These are phyloP conservation scores for Dendrocincla fuliginosa DNA, from an alignment of 2,797 vertebrate genomes.

Conservation along the genomic window DNA sequence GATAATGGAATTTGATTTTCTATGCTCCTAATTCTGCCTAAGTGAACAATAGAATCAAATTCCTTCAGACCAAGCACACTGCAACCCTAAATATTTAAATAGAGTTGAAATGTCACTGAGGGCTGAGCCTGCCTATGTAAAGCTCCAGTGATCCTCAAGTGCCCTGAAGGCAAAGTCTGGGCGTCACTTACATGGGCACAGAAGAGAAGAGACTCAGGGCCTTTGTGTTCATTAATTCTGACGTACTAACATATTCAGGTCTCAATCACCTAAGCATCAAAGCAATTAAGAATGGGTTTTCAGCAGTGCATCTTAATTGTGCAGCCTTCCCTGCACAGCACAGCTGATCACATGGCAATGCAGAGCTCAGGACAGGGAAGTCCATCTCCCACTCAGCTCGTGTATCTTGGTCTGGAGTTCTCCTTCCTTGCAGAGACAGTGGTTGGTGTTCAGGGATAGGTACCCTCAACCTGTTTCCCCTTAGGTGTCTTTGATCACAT, in stretches of 20 bases:
- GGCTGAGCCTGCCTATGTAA: neutral
- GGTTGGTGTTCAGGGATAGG: neutral
- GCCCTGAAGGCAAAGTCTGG: neutral
- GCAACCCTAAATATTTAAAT: neutral
- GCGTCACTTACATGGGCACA: neutral
- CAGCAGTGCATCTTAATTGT: conserved; percentile 30
- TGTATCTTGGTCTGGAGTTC: neutral
- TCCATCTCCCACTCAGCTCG: neutral
- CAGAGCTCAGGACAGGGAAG: neutral
- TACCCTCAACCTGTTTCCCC: neutral
- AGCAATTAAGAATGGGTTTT: conserved; percentile 48
- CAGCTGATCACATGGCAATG: neutral
- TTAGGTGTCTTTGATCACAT: neutral
- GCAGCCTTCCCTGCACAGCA: neutral
- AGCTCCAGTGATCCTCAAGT: neutral
- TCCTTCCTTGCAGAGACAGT: neutral
- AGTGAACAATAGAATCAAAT: neutral
- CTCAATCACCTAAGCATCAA: conserved; percentile 51
- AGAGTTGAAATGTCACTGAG: neutral
- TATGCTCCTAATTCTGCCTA: neutral
- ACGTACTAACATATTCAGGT: conserved; percentile 29
- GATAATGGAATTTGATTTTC: neutral
- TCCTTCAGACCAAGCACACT: neutral
- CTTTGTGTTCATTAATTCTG: conserved; percentile 30
- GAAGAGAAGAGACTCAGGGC: conserved; percentile 10